phyloP scores from a whole-genome alignment of 2,888 invertebrate species.

The Oligia fasciuncula region DNA sequence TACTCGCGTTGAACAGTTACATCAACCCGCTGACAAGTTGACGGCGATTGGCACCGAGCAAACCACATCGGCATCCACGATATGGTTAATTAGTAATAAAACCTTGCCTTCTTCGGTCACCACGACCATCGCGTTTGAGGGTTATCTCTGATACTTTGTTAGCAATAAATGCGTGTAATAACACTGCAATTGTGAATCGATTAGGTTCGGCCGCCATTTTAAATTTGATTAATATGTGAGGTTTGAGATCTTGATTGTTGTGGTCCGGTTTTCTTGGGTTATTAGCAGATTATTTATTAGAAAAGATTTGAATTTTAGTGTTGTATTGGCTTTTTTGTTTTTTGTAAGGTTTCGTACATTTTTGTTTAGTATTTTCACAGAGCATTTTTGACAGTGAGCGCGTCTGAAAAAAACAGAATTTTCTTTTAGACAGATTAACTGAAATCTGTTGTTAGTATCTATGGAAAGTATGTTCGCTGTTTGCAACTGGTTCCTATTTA shows the following conservation, averaged over 20 bases:
- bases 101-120: slow-evolving; percentile 67
- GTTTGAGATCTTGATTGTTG: slow-evolving; percentile 26
- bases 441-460: no score
- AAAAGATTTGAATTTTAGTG: neutral
- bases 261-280: neutral
- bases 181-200: slow-evolving; percentile 60
- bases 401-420: neutral
- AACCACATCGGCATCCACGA: slow-evolving; percentile 74
- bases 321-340: neutral
- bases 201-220: slow-evolving; percentile 53
- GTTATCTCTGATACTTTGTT: slow-evolving; percentile 65
- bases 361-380: neutral
- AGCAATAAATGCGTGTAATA: slow-evolving; percentile 61
- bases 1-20: slow-evolving; percentile 66
- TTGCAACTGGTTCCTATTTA: neutral
- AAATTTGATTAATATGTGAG: slow-evolving; percentile 29
- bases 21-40: slow-evolving; percentile 74
- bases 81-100: slow-evolving; percentile 82
- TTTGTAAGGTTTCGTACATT: neutral
- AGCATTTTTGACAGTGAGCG: neutral
- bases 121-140: slow-evolving; percentile 59
- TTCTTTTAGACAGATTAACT: neutral
- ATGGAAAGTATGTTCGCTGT: neutral
- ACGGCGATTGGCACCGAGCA: slow-evolving; percentile 76
- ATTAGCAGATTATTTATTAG: neutral